A percentile compares a stretch with the other conserved stretches of the same genome.
Conservation (phyloP, 1,140 invertebrate species). For the Drosophila sechellia region DNA sequence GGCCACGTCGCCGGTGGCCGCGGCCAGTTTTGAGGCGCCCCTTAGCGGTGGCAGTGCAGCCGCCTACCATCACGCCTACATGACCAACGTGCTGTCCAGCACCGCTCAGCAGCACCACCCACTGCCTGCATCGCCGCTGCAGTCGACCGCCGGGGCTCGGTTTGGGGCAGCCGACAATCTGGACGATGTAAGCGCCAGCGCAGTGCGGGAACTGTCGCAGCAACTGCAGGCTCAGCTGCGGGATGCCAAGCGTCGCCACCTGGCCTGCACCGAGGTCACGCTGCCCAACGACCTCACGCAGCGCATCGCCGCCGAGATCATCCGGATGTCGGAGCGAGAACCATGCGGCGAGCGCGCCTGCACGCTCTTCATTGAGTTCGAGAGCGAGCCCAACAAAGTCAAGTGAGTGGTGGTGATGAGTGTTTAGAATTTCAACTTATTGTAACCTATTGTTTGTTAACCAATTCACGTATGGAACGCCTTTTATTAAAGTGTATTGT, state of each 20-base stretch:
- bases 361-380: constrained; percentile 91
- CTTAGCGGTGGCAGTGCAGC: constrained; percentile 48
- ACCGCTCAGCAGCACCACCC: constrained; percentile 33
- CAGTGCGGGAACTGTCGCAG: constrained; percentile 87
- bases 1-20: constrained; percentile 48
- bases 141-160: constrained; percentile 60
- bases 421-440: no score
- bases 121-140: constrained; percentile 65
- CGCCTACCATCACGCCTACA: constrained; percentile 56
- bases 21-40: constrained; percentile 60
- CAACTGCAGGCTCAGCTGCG: constrained; percentile 90
- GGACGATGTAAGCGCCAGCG: constrained; percentile 74
- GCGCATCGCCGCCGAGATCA: constrained; percentile 90
- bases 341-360: constrained; percentile 93
- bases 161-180: constrained; percentile 62
- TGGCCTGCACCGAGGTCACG: constrained; percentile 92
- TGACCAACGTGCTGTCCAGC: constrained; percentile 64
- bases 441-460: no score
- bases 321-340: constrained; percentile 92
- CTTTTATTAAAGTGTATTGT: not conserved
- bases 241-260: constrained; percentile 90
- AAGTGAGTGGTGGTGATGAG: constrained; percentile 85
- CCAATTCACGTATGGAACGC: not conserved
- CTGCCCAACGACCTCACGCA: constrained; percentile 91
- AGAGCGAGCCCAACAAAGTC: constrained; percentile 87